A percentile compares a stretch with the other conserved stretches of the same genome.
Conservation (phyloP, 2,888 invertebrate species). For the Megamerina dolium region DNA sequence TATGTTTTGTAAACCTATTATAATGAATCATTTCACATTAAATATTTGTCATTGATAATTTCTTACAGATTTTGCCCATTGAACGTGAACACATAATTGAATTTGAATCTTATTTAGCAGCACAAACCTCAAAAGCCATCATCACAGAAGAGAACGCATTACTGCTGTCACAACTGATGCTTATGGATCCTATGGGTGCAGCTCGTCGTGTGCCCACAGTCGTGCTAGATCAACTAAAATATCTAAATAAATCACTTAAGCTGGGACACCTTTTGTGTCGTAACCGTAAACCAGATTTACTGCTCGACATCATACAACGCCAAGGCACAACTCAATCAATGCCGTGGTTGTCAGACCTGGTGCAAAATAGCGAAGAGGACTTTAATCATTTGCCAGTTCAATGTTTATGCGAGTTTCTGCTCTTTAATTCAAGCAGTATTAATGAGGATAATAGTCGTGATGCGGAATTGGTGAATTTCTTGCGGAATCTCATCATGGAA, state of each 20-base stretch:
- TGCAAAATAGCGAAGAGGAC: constrained; percentile 77
- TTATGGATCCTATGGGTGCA: constrained; percentile 78
- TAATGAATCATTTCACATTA: background rate
- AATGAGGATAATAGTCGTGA: constrained; percentile 64
- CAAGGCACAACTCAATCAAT: constrained; percentile 87
- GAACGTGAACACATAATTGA: constrained; percentile 77
- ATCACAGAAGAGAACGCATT: constrained; percentile 87
- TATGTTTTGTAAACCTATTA: constrained; percentile 12
- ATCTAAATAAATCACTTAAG: constrained; percentile 69
- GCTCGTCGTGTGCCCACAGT: constrained; percentile 73
- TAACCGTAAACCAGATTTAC: constrained; percentile 83
- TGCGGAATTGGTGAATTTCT: constrained; percentile 60
- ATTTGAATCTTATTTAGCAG: constrained; percentile 88
- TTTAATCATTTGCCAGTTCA: constrained; percentile 89
- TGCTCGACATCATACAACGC: constrained; percentile 86
- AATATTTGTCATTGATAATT: constrained; percentile 4
- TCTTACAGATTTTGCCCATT: constrained; percentile 53
- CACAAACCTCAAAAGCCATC: constrained; percentile 77
- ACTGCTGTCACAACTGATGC: constrained; percentile 75
- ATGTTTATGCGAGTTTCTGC: constrained; percentile 91
- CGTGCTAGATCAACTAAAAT: constrained; percentile 73
- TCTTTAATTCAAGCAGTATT: constrained; percentile 62
- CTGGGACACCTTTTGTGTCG: constrained; percentile 85
- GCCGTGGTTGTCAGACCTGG: constrained; percentile 94
- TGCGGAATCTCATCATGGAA: constrained; percentile 53